Base-by-base conservation (phyloP, 2,113 vertebrate genomes). In the Ardeotis arabs region DNA sequence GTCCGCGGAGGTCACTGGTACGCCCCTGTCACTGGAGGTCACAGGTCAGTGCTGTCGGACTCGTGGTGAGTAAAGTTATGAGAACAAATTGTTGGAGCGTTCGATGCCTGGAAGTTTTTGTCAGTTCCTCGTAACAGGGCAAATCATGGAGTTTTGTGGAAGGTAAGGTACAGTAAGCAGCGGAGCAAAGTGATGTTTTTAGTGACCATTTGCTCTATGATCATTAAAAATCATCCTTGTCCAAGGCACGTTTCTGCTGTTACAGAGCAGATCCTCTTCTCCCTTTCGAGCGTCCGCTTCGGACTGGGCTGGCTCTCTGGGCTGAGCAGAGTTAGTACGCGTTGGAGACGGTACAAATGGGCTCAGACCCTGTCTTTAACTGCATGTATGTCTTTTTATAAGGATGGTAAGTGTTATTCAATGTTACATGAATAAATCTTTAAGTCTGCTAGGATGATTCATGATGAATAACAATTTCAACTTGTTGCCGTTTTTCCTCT, bases 401-500 rank as follows among this genome's bases (percentile, higher is more conserved):
- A 50, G 50, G 80, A 29, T 56, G 28, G 21, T 14, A 17, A 85
- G 69, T 64, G 41, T 11, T 72, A 52, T 45, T 78, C 66, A 35
- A 1, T 31, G 45, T 60, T 88, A 44, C 56, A 28, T 2, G 29
- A 60, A 47, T 35, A 63, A 59, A 64, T 79, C 5, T 19, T 85
- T 58, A 69, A 60, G 60, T 53, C 75, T 85, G 66, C 74, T 79
- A 39, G 70, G 81, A 82, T 91, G 87, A 78, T 82, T 95, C 84
- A 60, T 15, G 44, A 15, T n/a, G 89, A 87, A 22, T 68, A 93
- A 41, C 62, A 69, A 73, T 53, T 66, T 45, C 58, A 69, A 85
- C 89, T 85, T 87, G 87, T 93, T 95, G 87, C 89, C 91, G 29
- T 76, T 96, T 96, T 95, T 89, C 29, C 70, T 91, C 69, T 18